phyloP scores from a whole-genome alignment of 2,888 invertebrate species.

The Caenorhabditis uteleia region DNA sequence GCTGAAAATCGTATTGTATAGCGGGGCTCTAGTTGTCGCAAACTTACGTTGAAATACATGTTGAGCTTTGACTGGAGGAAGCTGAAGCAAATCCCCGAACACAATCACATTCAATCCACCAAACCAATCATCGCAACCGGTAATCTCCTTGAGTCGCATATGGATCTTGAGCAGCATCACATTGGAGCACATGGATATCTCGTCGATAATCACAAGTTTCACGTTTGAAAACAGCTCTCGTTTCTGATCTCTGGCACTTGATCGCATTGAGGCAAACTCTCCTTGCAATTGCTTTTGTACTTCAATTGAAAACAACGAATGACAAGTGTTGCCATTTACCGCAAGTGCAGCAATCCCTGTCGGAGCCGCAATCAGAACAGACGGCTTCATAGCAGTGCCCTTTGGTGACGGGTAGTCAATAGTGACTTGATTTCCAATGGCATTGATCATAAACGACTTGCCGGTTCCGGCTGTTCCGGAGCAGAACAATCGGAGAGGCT shows the following conservation, averaged over 20 bases:
- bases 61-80: constrained; percentile 23
- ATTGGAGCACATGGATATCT: constrained; percentile 20
- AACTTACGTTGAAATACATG: background rate
- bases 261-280: background rate
- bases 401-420: background rate
- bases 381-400: too few species aligned
- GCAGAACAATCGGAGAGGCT: constrained; percentile 7
- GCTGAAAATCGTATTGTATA: too few species aligned
- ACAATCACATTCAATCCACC: constrained; percentile 17
- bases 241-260: constrained; percentile 4
- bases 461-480: constrained; percentile 39
- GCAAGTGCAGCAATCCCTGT: too few species aligned
- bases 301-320: too few species aligned
- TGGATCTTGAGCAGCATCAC: constrained; percentile 23
- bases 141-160: constrained; percentile 19
- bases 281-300: too few species aligned
- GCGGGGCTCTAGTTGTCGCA: too few species aligned
- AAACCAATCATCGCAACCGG: constrained; percentile 9
- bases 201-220: constrained; percentile 32
- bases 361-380: too few species aligned
- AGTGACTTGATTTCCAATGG: constrained; percentile 24
- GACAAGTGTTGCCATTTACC: too few species aligned
- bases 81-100: constrained; percentile 25
- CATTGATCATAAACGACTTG: constrained; percentile 34
- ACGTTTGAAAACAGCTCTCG: constrained; percentile 2